These are phyloP conservation scores for Oxystoma pomonae DNA, from an alignment of 2,888 invertebrate species.

Conservation along the genomic window DNA sequence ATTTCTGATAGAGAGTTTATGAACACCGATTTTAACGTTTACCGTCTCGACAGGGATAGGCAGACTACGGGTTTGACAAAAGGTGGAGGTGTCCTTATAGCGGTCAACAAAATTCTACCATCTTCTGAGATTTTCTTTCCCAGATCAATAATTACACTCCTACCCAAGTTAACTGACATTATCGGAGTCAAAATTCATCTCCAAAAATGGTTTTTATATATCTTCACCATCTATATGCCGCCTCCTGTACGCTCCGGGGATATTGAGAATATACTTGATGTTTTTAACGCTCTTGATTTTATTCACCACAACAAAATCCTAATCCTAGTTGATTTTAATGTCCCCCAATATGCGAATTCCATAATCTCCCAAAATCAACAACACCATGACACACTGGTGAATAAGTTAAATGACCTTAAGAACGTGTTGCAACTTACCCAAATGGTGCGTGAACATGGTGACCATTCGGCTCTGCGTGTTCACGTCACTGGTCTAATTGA, in stretches of 20 bases:
- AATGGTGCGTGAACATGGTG: not conserved
- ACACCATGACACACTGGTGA: not conserved
- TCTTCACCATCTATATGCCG: not conserved
- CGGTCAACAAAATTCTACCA: too few species aligned
- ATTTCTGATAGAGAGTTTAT: not conserved
- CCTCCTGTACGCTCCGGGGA: not conserved
- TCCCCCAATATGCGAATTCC: not conserved
- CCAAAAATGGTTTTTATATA: not conserved
- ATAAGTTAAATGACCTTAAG: too few species aligned
- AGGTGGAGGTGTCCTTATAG: too few species aligned
- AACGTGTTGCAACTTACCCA: not conserved
- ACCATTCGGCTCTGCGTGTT: not conserved
- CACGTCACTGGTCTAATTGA: not conserved
- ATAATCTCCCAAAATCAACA: not conserved
- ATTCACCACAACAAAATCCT: not conserved
- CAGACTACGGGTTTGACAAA: too few species aligned
- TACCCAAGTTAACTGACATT: not conserved
- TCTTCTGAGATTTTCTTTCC: not conserved
- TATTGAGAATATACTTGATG: not conserved
- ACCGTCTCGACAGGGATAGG: too few species aligned
- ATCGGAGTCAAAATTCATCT: not conserved
- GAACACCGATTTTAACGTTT: too few species aligned
- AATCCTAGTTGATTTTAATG: not conserved
- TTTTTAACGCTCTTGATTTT: not conserved
- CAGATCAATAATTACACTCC: not conserved